Evolutionary conservation across 2,888 invertebrate genomes (phyloP).

Genomic region (Cephus pygmeus): DNA sequence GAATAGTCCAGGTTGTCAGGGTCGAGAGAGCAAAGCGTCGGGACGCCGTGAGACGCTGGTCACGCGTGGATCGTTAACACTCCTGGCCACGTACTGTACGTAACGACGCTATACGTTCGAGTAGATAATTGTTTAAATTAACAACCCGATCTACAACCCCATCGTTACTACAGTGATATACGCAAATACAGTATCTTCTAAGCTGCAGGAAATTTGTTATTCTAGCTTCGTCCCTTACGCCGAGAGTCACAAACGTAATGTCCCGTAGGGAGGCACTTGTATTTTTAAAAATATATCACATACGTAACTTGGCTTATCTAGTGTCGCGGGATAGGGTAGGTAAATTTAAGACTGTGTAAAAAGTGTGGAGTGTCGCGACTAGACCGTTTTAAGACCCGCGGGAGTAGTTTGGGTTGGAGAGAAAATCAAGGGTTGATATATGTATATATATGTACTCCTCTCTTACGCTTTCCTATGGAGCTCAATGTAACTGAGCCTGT

Average conservation of each 20-base stretch:
- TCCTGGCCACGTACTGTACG: constrained; percentile 36
- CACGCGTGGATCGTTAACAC: constrained; percentile 33
- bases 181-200: neutral
- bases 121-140: constrained; percentile 34
- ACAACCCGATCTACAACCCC: constrained; percentile 14
- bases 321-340: neutral
- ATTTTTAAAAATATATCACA: neutral
- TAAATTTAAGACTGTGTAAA: neutral
- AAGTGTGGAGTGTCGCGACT: neutral
- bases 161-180: neutral
- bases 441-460: no score
- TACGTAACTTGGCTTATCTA: neutral
- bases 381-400: neutral
- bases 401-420: neutral
- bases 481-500: constrained; percentile 3
- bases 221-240: neutral
- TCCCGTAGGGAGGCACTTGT: neutral
- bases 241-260: neutral
- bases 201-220: neutral
- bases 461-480: neutral
- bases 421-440: neutral
- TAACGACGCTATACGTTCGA: constrained; percentile 15
- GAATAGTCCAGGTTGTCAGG: constrained; percentile 28
- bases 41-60: constrained; percentile 33
- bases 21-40: constrained; percentile 24